phyloP scores from a whole-genome alignment of 2,113 vertebrate species.

The Promerops cafer region DNA sequence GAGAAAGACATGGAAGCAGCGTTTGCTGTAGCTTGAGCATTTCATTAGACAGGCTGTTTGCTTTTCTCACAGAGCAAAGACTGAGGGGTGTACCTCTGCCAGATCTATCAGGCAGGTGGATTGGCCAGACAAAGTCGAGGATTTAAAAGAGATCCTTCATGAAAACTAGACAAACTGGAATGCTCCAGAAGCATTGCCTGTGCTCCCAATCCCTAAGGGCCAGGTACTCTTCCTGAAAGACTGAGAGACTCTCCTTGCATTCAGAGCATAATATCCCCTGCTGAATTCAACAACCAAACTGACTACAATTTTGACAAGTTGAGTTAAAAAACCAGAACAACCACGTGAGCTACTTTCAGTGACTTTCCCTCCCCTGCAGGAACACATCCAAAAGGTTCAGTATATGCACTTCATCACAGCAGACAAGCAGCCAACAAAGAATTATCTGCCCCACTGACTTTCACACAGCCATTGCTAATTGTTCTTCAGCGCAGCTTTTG shows the following conservation, averaged over 20 bases:
- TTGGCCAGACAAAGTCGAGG: not conserved
- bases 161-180: not conserved
- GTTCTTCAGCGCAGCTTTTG: not conserved
- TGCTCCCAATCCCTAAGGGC: not conserved
- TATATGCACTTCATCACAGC: not conserved
- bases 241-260: accelerated
- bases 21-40: not conserved
- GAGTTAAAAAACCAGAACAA: not conserved
- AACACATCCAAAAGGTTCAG: not conserved
- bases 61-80: not conserved
- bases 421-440: not conserved
- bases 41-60: not conserved
- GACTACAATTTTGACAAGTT: not conserved
- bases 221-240: not conserved
- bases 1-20: not conserved
- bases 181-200: not conserved
- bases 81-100: not conserved
- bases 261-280: not conserved
- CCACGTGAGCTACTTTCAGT: not conserved
- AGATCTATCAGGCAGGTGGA: not conserved
- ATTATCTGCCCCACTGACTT: not conserved
- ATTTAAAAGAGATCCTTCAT: not conserved
- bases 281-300: not conserved
- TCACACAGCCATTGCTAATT: not conserved
- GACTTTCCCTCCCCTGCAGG: not conserved